Conservation (phyloP, 2,113 vertebrate genomes). For the Drymodes brunneopygia region DNA sequence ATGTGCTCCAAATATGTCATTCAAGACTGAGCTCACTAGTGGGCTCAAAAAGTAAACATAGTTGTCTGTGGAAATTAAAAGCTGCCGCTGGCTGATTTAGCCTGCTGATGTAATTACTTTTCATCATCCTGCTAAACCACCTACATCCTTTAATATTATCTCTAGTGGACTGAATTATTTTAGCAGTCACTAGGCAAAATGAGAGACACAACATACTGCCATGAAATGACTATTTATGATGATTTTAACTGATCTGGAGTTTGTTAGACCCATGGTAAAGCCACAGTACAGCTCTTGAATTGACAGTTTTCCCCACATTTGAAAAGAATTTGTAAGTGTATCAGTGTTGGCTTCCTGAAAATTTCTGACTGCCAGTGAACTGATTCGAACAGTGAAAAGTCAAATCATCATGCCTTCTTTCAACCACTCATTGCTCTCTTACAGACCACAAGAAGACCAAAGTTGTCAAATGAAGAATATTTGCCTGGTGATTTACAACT, state of each 20-base stretch:
- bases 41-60: not conserved
- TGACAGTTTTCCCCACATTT: conserved; percentile 42
- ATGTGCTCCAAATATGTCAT: not conserved
- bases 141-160: not conserved
- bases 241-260: conserved; percentile 26
- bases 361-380: conserved; percentile 48
- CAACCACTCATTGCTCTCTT: conserved; percentile 38
- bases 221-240: not conserved
- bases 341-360: conserved; percentile 56
- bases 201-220: not conserved
- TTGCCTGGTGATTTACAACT: conserved; percentile 11
- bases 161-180: not conserved
- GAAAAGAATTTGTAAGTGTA: conserved; percentile 68
- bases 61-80: conserved; percentile 9
- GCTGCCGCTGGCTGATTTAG: not conserved
- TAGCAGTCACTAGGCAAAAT: not conserved
- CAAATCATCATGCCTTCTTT: conserved; percentile 41
- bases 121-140: not conserved
- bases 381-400: conserved; percentile 58
- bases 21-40: not conserved
- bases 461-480: conserved; percentile 33
- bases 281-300: conserved; percentile 43
- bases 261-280: conserved; percentile 19
- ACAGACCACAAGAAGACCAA: conserved; percentile 43
- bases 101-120: not conserved